Base-by-base conservation (phyloP, 2,888 invertebrate genomes). In the Argyra leucocephala region DNA sequence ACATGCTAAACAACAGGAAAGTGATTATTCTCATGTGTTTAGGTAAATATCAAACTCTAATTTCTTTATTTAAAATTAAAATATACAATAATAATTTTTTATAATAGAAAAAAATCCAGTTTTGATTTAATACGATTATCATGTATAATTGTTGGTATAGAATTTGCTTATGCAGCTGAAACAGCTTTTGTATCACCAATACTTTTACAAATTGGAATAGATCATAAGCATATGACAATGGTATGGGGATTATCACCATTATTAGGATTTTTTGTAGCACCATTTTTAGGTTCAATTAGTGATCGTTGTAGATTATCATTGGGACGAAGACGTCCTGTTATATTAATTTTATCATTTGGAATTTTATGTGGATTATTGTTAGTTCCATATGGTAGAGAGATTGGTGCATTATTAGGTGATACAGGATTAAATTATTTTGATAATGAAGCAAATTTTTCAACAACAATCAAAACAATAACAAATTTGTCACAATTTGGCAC, bases 131-230 rank as follows among this genome's bases (percentile, higher is more conserved):
- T 75, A 63, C 76, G 80, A 1, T 67, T 80, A 22, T 75, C 78
- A 7, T 74, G 76, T 24, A 76, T 80, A 22, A 76, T 79, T 12
- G 76, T 80, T 73, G 86, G 86, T 21, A 85, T 86, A 31, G 86
- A 86, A 73, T 83, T 87, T 70, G 85, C 86, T 61, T 87, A 87
- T 72, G 83, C 86, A 0, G 86, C 86, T 0, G 86, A 87, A 75
- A 87, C 86, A 1, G 86, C 86, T 1, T 86, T 86, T 71, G 86
- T 86, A 0, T 85, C 84, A 15, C 86, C 86, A 9, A 85, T 84
- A 61, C 77, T 87, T 6, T 78, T 86, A 2, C 82, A 84, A 71
- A 81, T 86, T 61, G 83, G 86, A 6, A 80, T 87, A n/a, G 82
- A 83, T 61, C 84, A 85, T 69, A 76, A 82, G 23, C 81, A 83